These are phyloP conservation scores for Lasioglossum calceatum DNA, from an alignment of 2,888 invertebrate genomes.

Conservation along the genomic window DNA sequence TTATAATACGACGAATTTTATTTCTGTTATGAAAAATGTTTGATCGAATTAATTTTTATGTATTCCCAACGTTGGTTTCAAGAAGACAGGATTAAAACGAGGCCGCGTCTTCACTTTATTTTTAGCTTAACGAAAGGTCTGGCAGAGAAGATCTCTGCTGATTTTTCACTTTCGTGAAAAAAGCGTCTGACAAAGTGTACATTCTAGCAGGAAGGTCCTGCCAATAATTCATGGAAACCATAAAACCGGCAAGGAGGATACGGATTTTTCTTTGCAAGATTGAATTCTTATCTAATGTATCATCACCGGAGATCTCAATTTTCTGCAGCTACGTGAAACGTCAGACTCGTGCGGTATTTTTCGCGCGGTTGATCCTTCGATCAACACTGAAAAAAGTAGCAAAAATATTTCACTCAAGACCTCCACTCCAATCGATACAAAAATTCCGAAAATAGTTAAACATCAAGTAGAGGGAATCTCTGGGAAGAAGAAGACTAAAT, in stretches of 20 bases:
- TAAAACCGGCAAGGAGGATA: background rate
- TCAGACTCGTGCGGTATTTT: background rate
- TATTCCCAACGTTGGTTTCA: background rate
- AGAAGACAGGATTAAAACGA: background rate
- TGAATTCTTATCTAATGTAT: background rate
- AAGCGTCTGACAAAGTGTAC: background rate
- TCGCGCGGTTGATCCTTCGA: background rate
- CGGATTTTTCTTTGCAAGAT: background rate
- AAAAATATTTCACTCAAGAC: background rate
- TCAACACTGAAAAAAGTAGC: background rate
- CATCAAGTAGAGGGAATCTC: background rate
- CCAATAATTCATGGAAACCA: background rate
- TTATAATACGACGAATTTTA: background rate
- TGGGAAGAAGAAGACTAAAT: background rate
- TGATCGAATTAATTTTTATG: too few relatives aligned
- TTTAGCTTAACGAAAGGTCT: background rate
- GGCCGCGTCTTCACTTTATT: background rate
- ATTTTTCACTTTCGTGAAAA: background rate
- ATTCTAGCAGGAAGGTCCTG: background rate
- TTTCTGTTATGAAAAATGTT: background rate
- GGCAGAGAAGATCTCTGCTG: background rate
- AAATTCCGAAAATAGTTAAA: background rate
- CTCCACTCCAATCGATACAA: background rate
- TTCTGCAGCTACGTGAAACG: background rate
- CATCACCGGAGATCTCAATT: background rate